Base-by-base conservation (phyloP, 2,113 vertebrate species). In the Bostrychus sinensis region DNA sequence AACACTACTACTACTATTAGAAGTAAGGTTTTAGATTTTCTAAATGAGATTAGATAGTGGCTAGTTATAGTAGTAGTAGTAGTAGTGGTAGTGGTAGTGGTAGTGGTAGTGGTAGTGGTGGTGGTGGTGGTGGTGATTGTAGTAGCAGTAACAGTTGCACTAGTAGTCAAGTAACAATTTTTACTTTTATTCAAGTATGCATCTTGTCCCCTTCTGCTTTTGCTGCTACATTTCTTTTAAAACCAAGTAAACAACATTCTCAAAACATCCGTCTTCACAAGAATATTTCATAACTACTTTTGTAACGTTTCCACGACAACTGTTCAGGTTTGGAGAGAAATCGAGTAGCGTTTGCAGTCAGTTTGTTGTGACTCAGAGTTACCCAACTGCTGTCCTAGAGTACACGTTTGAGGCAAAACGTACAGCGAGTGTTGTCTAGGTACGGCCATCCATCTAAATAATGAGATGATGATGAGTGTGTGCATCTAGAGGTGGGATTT, bases 281-380 rank as follows among this genome's bases (percentile, higher is more conserved):
- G 6, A 62, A 23, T 36, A n/a, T 37, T 65, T 53, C 20, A n/a
- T 46, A 36, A 43, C 42, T 59, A 34, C 25, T 17, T 70, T 32
- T 28, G 58, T 43, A 36, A 46, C 11, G 65, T 70, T 72, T 60
- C 69, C 50, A 38, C 41, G 25, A 38, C 56, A 12, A 59, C 28
- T 19, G 51, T 17, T 79, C 16, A 57, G 23, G 58, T 55, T 56
- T 62, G 63, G 63, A 62, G 46, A n/a, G 14, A 7, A 34, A 55
- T 42, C 67, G 56, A 65, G 54, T 43, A 58, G 61, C 53, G 23
- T 66, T 75, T 51, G 17, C 62, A 62, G 57, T 53, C 32, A 53
- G 67, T 72, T 30, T n/a, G 20, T 4, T 17, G 66, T 82, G 79
- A 79, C 30, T 85, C 72, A 74, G 34, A 8, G 51, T 53, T 54